Conservation (phyloP, 2,888 invertebrate species). For the Troides helena region DNA sequence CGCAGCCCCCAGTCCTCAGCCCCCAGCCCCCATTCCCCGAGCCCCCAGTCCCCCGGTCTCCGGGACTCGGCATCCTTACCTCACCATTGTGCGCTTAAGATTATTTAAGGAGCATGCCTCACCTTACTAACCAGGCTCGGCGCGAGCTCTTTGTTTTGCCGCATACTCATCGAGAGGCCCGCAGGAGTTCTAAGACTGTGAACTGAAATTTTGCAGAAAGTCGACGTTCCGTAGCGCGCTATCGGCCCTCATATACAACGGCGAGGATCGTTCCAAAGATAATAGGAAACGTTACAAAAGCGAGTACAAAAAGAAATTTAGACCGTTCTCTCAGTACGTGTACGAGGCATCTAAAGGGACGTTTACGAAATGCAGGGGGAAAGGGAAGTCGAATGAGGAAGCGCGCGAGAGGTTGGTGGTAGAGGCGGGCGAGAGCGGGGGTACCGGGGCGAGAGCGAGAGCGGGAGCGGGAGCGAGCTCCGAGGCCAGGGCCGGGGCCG, state of each 20-base stretch:
- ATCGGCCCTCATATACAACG: conserved; percentile 80
- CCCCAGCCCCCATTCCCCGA: too few relatives aligned
- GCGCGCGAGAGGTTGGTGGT: conserved; percentile 75
- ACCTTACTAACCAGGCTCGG: conserved; percentile 74
- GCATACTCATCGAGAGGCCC: conserved; percentile 68
- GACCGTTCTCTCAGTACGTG: conserved; percentile 90
- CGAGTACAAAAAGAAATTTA: conserved; percentile 91
- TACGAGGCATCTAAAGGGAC: conserved; percentile 85
- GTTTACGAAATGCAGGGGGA: conserved; percentile 82
- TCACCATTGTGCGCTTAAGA: conserved; percentile 79
- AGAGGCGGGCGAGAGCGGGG: conserved; percentile 44
- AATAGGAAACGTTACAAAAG: conserved; percentile 85
- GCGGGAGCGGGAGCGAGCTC: conserved; percentile 39
- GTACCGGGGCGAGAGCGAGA: conserved; percentile 42
- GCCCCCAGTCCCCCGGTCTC: conserved; percentile 56
- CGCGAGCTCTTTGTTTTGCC: conserved; percentile 77
- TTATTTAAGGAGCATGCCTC: conserved; percentile 76
- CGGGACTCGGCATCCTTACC: conserved; percentile 70
- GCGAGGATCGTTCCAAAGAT: conserved; percentile 82
- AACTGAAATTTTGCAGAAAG: conserved; percentile 80
- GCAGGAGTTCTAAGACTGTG: conserved; percentile 71
- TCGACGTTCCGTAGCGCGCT: conserved; percentile 81
- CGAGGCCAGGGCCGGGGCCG: conserved; percentile 48
- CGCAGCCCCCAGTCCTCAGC: too few relatives aligned
- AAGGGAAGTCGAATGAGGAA: conserved; percentile 82